Percentiles rank a stretch among this genome's conserved stretches.
These are phyloP conservation scores for Acanthis flammea DNA, from an alignment of 2,797 vertebrate genomes.

Conservation along the genomic window DNA sequence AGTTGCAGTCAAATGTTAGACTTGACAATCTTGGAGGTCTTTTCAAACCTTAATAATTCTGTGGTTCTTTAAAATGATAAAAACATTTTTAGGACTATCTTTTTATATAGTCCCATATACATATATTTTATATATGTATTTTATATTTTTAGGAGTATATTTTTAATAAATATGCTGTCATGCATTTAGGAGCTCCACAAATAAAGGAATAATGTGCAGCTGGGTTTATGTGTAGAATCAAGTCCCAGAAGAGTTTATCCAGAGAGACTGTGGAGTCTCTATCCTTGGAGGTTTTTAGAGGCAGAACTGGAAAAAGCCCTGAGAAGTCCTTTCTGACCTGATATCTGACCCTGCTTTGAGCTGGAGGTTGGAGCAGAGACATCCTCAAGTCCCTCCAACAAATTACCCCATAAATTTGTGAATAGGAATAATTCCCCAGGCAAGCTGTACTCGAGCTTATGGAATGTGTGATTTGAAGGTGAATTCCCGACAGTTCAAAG, in stretches of 20 bases:
- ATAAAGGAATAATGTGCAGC: not conserved
- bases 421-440: not conserved
- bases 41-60: not conserved
- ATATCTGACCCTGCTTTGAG: not conserved
- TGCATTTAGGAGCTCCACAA: not conserved
- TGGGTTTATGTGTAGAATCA: not conserved
- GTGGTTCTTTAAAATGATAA: not conserved
- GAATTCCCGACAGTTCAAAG: not conserved
- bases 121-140: not conserved
- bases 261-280: not conserved
- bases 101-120: not conserved
- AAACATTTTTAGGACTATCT: not conserved
- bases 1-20: not conserved
- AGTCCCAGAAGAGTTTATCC: not conserved
- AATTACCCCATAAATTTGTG: not conserved
- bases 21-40: not conserved
- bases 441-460: not conserved
- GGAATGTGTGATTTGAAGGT: not conserved
- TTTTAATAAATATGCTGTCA: not conserved
- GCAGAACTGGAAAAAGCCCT: not conserved
- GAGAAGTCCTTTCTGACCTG: not conserved
- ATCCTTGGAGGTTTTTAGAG: not conserved
- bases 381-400: not conserved
- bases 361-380: not conserved
- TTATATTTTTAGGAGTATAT: not conserved